Percentiles rank a stretch among this genome's conserved stretches.
These are phyloP conservation scores for Pygmarrhopalites habei DNA, from an alignment of 1,140 invertebrate genomes.

Conservation along the genomic window DNA sequence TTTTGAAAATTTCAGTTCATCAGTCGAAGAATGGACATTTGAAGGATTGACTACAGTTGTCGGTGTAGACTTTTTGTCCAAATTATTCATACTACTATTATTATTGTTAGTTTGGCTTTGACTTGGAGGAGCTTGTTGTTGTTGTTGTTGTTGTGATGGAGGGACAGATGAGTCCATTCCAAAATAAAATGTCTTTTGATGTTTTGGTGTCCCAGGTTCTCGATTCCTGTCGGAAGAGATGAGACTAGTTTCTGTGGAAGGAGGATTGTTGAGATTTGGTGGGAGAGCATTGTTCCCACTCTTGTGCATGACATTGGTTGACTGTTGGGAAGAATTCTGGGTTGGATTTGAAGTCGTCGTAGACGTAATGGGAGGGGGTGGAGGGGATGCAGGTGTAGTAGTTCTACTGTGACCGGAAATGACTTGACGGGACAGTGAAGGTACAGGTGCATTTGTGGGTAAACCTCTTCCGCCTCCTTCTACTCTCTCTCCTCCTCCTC, in stretches of 20 bases:
- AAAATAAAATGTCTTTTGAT: slow-evolving; percentile 65
- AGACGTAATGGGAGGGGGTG: slow-evolving; percentile 13
- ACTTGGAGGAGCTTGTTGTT: not conserved
- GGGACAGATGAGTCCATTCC: slow-evolving; percentile 55
- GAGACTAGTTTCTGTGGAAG: too few relatives aligned
- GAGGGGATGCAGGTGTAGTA: slow-evolving; percentile 16
- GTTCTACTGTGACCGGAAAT: slow-evolving; percentile 9
- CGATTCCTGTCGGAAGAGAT: too few relatives aligned
- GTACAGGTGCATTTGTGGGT: slow-evolving; percentile 34
- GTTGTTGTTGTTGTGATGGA: slow-evolving; percentile 13
- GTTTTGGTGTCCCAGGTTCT: too few relatives aligned
- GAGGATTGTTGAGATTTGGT: too few relatives aligned
- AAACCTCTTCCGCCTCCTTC: slow-evolving; percentile 30
- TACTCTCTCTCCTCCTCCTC: slow-evolving; percentile 7
- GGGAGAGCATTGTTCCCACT: slow-evolving; percentile 12
- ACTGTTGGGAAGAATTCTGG: not conserved
- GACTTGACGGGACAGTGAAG: slow-evolving; percentile 6
- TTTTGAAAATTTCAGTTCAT: too few relatives aligned
- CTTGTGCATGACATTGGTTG: slow-evolving; percentile 1
- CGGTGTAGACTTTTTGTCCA: too few relatives aligned
- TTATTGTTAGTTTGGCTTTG: slow-evolving; percentile 16
- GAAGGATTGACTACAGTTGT: too few relatives aligned
- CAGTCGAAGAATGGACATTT: too few relatives aligned
- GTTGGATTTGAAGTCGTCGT: slow-evolving; percentile 1
- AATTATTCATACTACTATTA: not conserved